Conservation (phyloP, 2,888 invertebrate genomes). For the Saturnia japonica region DNA sequence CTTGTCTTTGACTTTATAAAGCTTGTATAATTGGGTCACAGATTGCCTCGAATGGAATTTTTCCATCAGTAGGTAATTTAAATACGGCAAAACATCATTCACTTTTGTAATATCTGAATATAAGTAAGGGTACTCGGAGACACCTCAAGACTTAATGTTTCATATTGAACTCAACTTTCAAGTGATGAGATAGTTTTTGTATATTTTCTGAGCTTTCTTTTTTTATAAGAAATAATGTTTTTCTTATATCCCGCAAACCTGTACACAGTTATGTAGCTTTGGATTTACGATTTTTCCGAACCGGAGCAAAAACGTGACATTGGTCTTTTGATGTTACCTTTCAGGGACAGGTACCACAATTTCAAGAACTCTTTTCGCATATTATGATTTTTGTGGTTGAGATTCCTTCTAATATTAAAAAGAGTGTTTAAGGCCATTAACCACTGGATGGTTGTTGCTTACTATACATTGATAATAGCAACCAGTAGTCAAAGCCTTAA, state of each 20-base stretch:
- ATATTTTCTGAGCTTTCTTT: neutral
- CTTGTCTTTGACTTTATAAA: conserved; percentile 15
- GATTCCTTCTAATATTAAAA: neutral
- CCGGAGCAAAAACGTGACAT: neutral
- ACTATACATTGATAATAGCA: too few species aligned
- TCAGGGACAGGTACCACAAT: too few species aligned
- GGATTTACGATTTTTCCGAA: neutral
- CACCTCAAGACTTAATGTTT: neutral
- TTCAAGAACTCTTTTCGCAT: too few species aligned
- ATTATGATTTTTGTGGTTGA: neutral
- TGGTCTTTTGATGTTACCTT: too few species aligned
- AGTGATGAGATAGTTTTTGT: too few species aligned
- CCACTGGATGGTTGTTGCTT: neutral
- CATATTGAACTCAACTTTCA: neutral
- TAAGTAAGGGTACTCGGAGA: neutral
- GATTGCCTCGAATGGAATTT: conserved; percentile 19
- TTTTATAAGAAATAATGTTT: neutral
- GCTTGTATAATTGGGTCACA: conserved; percentile 18
- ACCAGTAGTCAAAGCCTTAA: neutral
- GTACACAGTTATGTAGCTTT: neutral
- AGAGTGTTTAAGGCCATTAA: neutral
- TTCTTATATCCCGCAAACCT: neutral
- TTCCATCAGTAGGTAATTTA: conserved; percentile 16
- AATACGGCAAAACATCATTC: conserved; percentile 17
- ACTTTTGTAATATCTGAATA: conserved; percentile 2